Evolutionary conservation across 2,888 invertebrate species (phyloP), one percentile per base, ranked within the genome.

Genomic region (Lepetodrilus schrolli): DNA sequence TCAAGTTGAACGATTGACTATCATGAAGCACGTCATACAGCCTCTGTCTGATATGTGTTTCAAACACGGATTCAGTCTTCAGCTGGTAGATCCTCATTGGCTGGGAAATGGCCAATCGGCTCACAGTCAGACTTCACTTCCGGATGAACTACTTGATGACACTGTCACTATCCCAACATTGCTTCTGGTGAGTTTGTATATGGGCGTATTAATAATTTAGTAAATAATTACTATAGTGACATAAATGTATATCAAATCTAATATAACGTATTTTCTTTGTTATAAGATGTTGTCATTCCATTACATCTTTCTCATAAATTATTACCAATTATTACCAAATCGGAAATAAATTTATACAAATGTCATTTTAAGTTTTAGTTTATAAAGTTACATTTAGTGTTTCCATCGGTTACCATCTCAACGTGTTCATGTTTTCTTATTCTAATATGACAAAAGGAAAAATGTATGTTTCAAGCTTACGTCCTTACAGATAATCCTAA

Each of bases 401-500:
- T 7, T 37, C 7, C 10, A 37, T 10, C 43, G 17, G 17, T 2
- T 43, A 43, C 10, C 17, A 2, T 43, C 17, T 43, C 17, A 43
- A 43, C 5, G 7, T 37, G 37, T 37, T 43, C 17, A 17, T 43
- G 13, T 43, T 43, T 43, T 43, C 10, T n/a, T 2, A 1, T 8
- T 13, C n/a, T 17, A 43, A n/a, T 3, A 8, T 17, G 1, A 3
- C 17, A n/a, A 43, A 43, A n/a, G 38, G 38, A 10, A 10, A 37
- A 37, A 37, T 37, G n/a, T 43, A 0, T 4, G 8, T 17, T 17
- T 43, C 13, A 43, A 43, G 17, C 17, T 4, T 43, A 13, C 17
- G 1, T 43, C 17, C 7, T 49, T 23, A 3, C 69, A 75, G 75
- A 58, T 72, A 7, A 26, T 72, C 4, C 49, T 75, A 17, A 75